Conservation (phyloP, 2,797 vertebrate species). For the Cryptoprocta ferox region DNA sequence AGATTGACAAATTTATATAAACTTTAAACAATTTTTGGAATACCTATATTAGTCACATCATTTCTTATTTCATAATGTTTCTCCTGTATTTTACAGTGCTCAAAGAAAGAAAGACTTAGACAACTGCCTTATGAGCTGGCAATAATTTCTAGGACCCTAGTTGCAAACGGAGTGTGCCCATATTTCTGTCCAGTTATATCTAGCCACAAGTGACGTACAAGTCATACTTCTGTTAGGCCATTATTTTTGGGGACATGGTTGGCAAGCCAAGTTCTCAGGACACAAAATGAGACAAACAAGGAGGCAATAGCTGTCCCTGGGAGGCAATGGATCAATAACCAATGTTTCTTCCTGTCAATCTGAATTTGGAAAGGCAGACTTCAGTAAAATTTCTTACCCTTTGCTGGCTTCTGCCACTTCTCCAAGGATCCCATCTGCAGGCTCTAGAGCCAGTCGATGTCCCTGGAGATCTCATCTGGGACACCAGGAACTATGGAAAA, state of each 20-base stretch:
- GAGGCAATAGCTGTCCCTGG: not conserved
- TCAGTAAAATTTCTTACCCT: not conserved
- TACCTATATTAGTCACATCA: not conserved
- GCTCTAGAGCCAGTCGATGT: not conserved
- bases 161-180: not conserved
- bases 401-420: not conserved
- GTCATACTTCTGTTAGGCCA: not conserved
- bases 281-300: not conserved
- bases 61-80: not conserved
- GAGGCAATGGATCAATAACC: not conserved
- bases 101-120: not conserved
- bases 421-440: not conserved
- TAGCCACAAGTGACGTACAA: not conserved
- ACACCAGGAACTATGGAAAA: not conserved
- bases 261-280: not conserved
- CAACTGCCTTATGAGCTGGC: not conserved
- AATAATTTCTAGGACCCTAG: not conserved
- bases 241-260: not conserved
- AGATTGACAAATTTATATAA: not conserved
- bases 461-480: not conserved
- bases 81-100: not conserved
- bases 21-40: not conserved
- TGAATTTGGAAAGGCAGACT: not conserved
- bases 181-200: not conserved
- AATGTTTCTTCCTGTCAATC: not conserved